Percentiles rank a stretch among this genome's conserved stretches.
Conservation (phyloP, 2,113 vertebrate genomes). For the Lates calcarifer region DNA sequence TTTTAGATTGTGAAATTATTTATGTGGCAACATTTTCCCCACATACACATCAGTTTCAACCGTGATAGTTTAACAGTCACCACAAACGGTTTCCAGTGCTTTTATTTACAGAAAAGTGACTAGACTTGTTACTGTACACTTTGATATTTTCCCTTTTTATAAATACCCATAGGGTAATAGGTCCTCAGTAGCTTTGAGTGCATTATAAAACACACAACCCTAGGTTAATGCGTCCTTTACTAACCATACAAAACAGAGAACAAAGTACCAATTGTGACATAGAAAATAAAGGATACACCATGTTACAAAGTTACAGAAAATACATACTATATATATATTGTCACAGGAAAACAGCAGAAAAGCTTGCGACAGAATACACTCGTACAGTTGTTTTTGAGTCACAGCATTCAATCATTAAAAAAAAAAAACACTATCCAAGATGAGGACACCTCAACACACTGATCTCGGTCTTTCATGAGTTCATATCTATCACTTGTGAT, state of each 20-base stretch:
- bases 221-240: conserved; percentile 93
- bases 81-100: conserved; percentile 91
- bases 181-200: conserved; percentile 97
- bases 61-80: conserved; percentile 87
- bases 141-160: conserved; percentile 95
- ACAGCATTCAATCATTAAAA: conserved; percentile 86
- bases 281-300: conserved; percentile 90
- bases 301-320: conserved; percentile 93
- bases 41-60: conserved; percentile 88
- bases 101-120: conserved; percentile 98
- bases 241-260: conserved; percentile 83
- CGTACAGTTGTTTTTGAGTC: conserved; percentile 86
- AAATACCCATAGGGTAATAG: conserved; percentile 99
- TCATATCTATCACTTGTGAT: conserved; percentile 67
- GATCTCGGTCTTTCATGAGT: conserved; percentile 64
- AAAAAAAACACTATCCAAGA: conserved; percentile 62
- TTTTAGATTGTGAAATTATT: conserved; percentile 90
- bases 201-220: conserved; percentile 97
- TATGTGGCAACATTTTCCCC: conserved; percentile 90
- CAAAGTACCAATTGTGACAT: conserved; percentile 79
- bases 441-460: conserved; percentile 50
- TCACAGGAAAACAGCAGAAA: conserved; percentile 86
- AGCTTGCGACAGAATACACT: conserved; percentile 86
- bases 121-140: conserved; percentile 92
- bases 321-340: conserved; percentile 80